Conservation (phyloP, 2,113 vertebrate species). For the Erpornis zantholeuca region DNA sequence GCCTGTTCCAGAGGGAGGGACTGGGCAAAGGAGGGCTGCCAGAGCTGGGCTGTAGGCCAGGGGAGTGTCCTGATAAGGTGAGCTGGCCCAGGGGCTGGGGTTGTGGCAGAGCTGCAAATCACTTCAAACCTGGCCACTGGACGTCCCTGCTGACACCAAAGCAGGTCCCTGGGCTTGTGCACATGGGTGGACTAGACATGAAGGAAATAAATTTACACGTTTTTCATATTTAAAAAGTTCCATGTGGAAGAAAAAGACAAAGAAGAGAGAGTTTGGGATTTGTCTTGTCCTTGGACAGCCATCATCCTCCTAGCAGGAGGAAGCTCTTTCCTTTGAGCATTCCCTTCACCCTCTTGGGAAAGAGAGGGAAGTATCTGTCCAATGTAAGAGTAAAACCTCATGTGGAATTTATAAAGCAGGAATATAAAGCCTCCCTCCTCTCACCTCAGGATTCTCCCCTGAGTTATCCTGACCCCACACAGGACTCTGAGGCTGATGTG, state of each 20-base stretch:
- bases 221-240: neutral
- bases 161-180: neutral
- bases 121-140: neutral
- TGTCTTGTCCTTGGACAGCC: neutral
- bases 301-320: neutral
- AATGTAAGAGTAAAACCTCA: neutral
- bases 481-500: neutral
- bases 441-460: neutral
- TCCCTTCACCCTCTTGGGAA: neutral
- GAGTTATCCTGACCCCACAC: neutral
- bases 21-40: neutral
- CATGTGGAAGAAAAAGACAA: neutral
- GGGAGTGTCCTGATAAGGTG: neutral
- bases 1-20: neutral
- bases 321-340: neutral
- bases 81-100: neutral
- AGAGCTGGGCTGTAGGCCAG: neutral
- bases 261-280: neutral
- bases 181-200: accelerated
- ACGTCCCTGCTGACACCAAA: neutral
- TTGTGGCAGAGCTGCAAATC: neutral
- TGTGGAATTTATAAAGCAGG: neutral
- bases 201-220: neutral
- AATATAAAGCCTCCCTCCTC: neutral
- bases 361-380: neutral